Base-by-base conservation (phyloP, 2,113 vertebrate genomes). In the Paralichthys olivaceus region DNA sequence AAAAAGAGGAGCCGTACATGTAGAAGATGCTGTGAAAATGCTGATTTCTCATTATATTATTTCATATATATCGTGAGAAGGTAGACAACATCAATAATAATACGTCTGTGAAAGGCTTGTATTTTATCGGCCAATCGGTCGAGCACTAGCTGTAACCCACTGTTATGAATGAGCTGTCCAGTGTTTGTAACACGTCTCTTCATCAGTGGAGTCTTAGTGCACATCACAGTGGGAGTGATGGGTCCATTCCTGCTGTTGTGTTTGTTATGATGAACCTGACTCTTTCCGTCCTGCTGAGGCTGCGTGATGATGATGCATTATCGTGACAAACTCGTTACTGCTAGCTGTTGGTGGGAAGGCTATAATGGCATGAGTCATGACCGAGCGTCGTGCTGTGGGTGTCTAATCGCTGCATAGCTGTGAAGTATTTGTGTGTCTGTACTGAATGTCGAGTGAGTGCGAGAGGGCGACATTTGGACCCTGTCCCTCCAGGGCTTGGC, bases 321-420 rank as follows among this genome's bases (percentile, higher is more conserved):
- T 4, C 11, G 67, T n/a, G 54, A 81, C 67, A 62, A 77, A 34
- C 77, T 75, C 49, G 20, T 66, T 55, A 23, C 26, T 20, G 29
- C 73, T 79, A 77, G 34, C 63, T 66, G 79, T 69, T 71, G 73
- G 80, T 85, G 79, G 71, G 77, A 75, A 73, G 69, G 59, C 84
- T 69, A 70, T 87, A 72, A 77, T 15, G 56, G 68, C 77, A 71
- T 84, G 91, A 89, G 77, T 92, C 88, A 91, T 51, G 60, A 64
- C 70, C 61, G 51, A 74, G 78, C 53, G 81, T 64, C 34, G 14
- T 4, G 51, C 72, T 73, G 84, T 84, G 88, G 77, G 81, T 81
- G 85, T 85, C 60, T 83, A 67, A 68, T 83, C 57, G 25, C 32
- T 29, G 43, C 49, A 62, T 53, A 57, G 54, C 40, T 72, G 77